Base-by-base conservation (phyloP, 2,113 vertebrate genomes). In the Trichechus manatus region DNA sequence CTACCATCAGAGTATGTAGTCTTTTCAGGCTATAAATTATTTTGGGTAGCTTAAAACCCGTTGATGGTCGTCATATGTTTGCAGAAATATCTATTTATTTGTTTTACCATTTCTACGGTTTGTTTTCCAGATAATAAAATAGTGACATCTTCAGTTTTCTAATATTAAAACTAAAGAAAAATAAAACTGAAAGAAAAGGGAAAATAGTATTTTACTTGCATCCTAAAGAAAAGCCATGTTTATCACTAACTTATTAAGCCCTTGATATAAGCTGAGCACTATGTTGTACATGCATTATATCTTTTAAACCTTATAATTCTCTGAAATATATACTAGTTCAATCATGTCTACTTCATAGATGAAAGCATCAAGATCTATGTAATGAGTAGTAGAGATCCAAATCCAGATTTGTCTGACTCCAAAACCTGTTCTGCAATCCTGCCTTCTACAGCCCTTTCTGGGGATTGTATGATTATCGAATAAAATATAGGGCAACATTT, bases 61-160 rank as follows among this genome's bases (percentile, higher is more conserved):
- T 36, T 66, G 5, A 19, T 63, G n/a, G 7, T 29, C 29, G 59
- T 87, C 8, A 3, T 64, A 3, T 47, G 6, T 84, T 87, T n/a
- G 3, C 3, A 68, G 77, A 90, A 93, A 44, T 2, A 29, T 66
- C 29, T 91, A 4, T 83, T 25, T 88, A 3, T 61, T 6, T 85
- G 53, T 9, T 78, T 96, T 80, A 68, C 22, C 17, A 39, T 33
- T 31, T 29, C 20, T n/a, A n/a, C 1, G 72, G 61, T 84, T 87
- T 90, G 29, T 87, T 90, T 87, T 94, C 27, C 25, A 86, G 23
- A 56, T 75, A 84, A 82, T 66, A 72, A 53, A 56, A 91, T 17
- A 94, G 53, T 91, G 68, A 44, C 36, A 53, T 36, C n/a, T 94
- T 14, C 20, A 87, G 33, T 56, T 63, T 89, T 59, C 33, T 4